Evolutionary conservation across 2,888 invertebrate species (phyloP), one percentile per base, ranked within the genome.

Genomic region (Coremacera marginata): DNA sequence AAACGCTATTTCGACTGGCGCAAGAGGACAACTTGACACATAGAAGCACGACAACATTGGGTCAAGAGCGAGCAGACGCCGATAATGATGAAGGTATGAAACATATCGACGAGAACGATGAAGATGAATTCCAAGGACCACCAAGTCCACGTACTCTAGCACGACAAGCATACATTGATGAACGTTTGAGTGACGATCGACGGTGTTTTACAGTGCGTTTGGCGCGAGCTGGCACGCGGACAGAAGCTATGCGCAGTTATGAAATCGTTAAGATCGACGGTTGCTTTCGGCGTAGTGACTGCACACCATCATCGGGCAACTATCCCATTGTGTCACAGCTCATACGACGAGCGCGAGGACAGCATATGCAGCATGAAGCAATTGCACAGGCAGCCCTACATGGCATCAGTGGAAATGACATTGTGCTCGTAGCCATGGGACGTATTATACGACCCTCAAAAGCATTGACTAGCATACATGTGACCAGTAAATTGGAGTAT

Each of bases 401-500:
- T 70, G 88, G 89, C 70, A 88, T 90, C 62, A 92, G 92, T 83
- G 92, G 92, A 11, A 93, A 93, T 88, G 93, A 93, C 83, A 91
- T 91, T 86, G 92, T 92, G 78, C 92, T 95, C 84, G 92, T 94
- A 83, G 94, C 94, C 79, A 93, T 96, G 89, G 95, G 94, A 49
- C 92, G 93, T 84, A 90, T 95, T 31, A 89, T 94, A 84, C 92
- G 94, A 84, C 94, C 95, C 73, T n/a, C 55, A n/a, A 91, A 94
- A 65, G 92, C 95, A 49, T 92, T 94, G 37, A 92, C 92, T 82
- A 90, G 93, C 75, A 89, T 94, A 60, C 89, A 94, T 78, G 94
- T 94, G 84, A 92, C 93, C 5, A 92, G 92, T 78, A 94, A 94
- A 84, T 93, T 96, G 84, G 97, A 97, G 88, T 98, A 97, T 88